Conservation (phyloP, 2,797 vertebrate species). For the Orestias chungarensis region DNA sequence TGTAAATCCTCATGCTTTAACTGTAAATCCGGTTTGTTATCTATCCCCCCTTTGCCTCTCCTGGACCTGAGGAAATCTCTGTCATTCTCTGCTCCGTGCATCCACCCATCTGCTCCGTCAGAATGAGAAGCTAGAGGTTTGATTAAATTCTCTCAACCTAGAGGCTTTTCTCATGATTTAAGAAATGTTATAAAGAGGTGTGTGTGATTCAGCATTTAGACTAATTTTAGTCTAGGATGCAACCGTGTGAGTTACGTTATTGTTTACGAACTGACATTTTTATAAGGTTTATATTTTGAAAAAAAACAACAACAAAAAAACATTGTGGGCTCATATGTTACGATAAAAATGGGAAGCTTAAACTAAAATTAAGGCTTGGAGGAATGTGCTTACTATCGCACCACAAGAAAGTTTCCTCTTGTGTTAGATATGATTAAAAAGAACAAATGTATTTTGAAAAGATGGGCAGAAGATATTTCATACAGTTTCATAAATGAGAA, state of each 20-base stretch:
- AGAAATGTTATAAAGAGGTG: neutral
- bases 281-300: neutral
- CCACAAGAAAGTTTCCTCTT: neutral
- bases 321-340: too few species aligned
- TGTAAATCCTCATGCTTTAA: slow-evolving; percentile 28
- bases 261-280: neutral
- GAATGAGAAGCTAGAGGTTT: slow-evolving; percentile 28
- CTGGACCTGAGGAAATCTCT: slow-evolving; percentile 23
- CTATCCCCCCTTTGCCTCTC: neutral
- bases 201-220: neutral
- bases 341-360: neutral
- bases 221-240: neutral
- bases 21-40: slow-evolving; percentile 10
- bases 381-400: neutral
- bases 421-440: neutral
- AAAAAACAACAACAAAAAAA: too few species aligned
- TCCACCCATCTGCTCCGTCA: neutral
- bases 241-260: neutral
- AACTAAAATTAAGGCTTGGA: neutral
- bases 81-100: slow-evolving; percentile 12
- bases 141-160: slow-evolving; percentile 9
- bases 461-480: neutral
- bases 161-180: neutral
- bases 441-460: neutral
- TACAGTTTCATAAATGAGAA: too few species aligned